Percentiles rank a stretch among this genome's conserved stretches.
These are phyloP conservation scores for Characodon lateralis DNA, from an alignment of 2,797 vertebrate species.

Conservation along the genomic window DNA sequence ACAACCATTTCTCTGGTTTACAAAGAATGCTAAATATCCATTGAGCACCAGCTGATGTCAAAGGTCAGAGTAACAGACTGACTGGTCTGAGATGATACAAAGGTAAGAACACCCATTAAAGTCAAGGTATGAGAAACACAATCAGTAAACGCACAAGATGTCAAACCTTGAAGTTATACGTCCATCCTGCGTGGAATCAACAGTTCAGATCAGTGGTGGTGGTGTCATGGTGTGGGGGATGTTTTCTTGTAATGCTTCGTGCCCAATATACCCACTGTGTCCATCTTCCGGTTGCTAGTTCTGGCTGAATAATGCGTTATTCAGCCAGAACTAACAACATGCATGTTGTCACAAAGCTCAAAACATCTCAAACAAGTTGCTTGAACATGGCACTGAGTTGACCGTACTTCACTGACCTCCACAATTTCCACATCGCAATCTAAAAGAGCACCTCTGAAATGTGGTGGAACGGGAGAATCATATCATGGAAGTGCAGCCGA, in stretches of 20 bases:
- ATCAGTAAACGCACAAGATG: too few species aligned
- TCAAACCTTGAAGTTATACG: too few species aligned
- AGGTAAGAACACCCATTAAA: too few species aligned
- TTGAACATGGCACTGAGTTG: background rate
- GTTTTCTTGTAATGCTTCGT: background rate
- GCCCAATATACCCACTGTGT: background rate
- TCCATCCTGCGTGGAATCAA: too few species aligned
- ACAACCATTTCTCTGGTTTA: too few species aligned
- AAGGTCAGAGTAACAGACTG: too few species aligned
- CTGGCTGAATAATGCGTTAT: background rate
- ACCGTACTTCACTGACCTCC: background rate
- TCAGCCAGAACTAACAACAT: too few species aligned
- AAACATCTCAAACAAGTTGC: background rate
- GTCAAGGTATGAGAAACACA: too few species aligned
- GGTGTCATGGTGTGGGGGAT: background rate
- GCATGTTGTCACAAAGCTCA: background rate
- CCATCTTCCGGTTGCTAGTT: background rate
- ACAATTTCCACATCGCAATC: background rate
- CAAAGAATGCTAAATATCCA: too few species aligned
- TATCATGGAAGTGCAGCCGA: background rate
- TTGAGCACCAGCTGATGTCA: too few species aligned
- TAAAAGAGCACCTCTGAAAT: background rate
- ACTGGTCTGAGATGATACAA: too few species aligned
- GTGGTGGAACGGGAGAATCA: background rate
- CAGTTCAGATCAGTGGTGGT: too few species aligned